A percentile compares a stretch with the other conserved stretches of the same genome.
Conservation (phyloP, 2,797 vertebrate genomes). For the Gymnocypris eckloni region DNA sequence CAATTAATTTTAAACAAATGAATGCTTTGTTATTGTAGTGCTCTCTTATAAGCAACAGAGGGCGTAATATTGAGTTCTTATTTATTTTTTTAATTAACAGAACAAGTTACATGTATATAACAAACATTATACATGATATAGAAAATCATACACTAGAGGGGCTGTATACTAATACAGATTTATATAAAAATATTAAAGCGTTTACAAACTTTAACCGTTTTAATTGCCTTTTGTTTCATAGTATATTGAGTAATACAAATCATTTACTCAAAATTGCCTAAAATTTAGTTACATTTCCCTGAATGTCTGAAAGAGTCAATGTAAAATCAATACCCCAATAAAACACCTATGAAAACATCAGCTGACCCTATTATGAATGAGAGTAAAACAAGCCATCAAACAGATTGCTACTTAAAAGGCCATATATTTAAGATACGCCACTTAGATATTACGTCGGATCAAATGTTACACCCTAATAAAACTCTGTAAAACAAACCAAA, state of each 20-base stretch:
- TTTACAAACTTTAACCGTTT: no score
- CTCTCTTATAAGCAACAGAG: background rate
- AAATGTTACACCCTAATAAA: conserved; percentile 21
- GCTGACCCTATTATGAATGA: background rate
- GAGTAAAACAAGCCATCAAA: background rate
- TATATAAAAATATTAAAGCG: no score
- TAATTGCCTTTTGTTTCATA: no score
- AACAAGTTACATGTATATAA: no score
- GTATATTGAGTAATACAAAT: no score
- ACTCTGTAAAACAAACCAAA: conserved; percentile 5
- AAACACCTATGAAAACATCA: background rate
- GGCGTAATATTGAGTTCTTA: background rate
- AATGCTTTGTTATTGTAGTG: background rate
- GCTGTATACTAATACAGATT: no score
- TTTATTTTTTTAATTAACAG: no score
- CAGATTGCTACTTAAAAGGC: background rate
- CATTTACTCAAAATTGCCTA: background rate
- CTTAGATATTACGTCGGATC: background rate
- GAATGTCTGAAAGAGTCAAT: background rate
- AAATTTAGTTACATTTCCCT: background rate
- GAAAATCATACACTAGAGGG: no score
- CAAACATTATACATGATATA: no score
- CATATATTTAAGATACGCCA: conserved; percentile 33
- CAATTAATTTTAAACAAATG: background rate
- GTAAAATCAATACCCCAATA: background rate